phyloP scores from a whole-genome alignment of 2,113 vertebrate species.

The Crotalus viridis region DNA sequence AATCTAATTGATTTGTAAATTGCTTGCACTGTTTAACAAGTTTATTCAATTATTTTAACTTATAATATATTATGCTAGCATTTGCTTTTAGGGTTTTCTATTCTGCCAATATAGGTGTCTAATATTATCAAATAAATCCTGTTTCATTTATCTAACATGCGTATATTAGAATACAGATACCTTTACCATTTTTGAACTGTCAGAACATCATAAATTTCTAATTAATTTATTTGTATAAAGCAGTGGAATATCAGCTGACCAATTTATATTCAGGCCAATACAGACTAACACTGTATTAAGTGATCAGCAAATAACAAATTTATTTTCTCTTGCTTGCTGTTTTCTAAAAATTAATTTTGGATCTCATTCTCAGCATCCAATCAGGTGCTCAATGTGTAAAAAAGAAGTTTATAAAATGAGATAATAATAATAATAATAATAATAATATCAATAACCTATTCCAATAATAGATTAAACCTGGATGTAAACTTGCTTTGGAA shows the following conservation, averaged over 20 bases:
- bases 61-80: neutral
- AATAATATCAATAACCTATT: neutral
- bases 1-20: neutral
- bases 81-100: neutral
- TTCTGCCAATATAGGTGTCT: neutral
- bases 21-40: neutral
- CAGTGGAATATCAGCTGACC: neutral
- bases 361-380: neutral
- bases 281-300: neutral
- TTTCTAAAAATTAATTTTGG: neutral
- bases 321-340: neutral
- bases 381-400: neutral
- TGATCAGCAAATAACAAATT: neutral
- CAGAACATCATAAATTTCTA: neutral
- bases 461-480: neutral
- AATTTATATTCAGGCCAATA: neutral
- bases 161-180: neutral
- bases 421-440: neutral
- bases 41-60: neutral
- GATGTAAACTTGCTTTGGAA: neutral
- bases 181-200: neutral
- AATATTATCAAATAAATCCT: neutral
- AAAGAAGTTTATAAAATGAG: neutral
- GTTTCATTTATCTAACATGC: neutral
- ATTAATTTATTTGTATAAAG: neutral